Evolutionary conservation across 2,797 vertebrate genomes (phyloP).

Genomic region (Lycodopsis pacificus): DNA sequence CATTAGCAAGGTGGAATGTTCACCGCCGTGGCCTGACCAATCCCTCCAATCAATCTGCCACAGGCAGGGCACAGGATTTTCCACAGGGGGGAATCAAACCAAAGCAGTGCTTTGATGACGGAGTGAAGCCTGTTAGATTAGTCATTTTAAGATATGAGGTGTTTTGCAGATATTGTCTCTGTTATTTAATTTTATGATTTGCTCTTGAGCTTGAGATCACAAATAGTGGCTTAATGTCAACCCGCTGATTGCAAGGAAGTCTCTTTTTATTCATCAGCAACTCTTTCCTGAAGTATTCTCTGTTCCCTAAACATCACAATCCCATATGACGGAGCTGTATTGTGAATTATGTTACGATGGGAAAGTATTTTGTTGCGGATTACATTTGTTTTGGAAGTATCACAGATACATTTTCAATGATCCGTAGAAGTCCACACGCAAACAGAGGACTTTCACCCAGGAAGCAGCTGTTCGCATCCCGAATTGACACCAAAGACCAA

Average conservation of each 20-base stretch:
- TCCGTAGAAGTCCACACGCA: too few relatives aligned
- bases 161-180: background rate
- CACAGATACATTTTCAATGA: too few relatives aligned
- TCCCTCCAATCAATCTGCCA: slow-evolving; percentile 61
- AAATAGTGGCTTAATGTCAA: slow-evolving; percentile 2
- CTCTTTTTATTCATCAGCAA: background rate
- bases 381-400: too few relatives aligned
- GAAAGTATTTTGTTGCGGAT: too few relatives aligned
- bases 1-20: slow-evolving; percentile 57
- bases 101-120: slow-evolving; percentile 11
- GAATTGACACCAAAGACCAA: too few relatives aligned
- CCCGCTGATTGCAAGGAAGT: background rate
- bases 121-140: slow-evolving; percentile 4
- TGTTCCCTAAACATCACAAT: background rate
- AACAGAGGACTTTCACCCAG: background rate
- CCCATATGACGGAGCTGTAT: background rate
- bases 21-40: slow-evolving; percentile 26
- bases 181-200: background rate
- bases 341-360: background rate
- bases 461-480: background rate
- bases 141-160: background rate
- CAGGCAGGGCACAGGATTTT: slow-evolving; percentile 41
- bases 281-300: background rate
- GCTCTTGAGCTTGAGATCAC: background rate
- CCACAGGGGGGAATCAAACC: slow-evolving; percentile 12